Conservation (phyloP, 2,888 invertebrate species). For the Lasioglossum villosulum region DNA sequence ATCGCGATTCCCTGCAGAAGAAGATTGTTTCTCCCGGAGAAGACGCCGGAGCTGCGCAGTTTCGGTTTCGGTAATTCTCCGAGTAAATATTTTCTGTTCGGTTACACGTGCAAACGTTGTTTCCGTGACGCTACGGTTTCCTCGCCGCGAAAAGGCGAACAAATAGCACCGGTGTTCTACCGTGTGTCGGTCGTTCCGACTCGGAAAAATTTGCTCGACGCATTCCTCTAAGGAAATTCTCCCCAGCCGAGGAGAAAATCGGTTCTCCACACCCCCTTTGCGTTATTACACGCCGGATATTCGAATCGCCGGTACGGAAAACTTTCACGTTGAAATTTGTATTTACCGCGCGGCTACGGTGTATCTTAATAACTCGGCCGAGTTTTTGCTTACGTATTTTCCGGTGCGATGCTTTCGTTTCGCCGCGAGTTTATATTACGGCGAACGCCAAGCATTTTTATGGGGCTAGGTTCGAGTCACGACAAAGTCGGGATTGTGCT, state of each 20-base stretch:
- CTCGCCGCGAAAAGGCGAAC: background rate
- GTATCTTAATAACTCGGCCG: background rate
- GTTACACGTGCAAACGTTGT: background rate
- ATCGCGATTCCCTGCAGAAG: background rate
- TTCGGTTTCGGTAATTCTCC: background rate
- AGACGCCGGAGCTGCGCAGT: background rate
- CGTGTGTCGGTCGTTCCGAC: background rate
- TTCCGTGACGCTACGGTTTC: background rate
- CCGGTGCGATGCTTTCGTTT: background rate
- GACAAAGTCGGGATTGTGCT: too few species aligned
- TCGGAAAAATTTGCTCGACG: background rate
- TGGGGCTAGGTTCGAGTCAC: background rate
- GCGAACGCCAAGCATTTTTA: background rate
- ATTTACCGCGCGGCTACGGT: background rate
- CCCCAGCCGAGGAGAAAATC: background rate
- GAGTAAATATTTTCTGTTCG: background rate
- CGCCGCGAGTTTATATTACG: background rate
- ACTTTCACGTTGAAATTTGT: background rate
- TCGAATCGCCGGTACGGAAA: background rate
- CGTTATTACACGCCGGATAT: background rate
- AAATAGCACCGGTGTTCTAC: background rate
- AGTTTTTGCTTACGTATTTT: constrained; percentile 1
- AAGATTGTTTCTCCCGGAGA: background rate
- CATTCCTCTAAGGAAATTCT: background rate
- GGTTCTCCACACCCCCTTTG: background rate